Evolutionary conservation across 2,888 invertebrate species (phyloP), one percentile per base, ranked within the genome.

Genomic region (Neria commutata): DNA sequence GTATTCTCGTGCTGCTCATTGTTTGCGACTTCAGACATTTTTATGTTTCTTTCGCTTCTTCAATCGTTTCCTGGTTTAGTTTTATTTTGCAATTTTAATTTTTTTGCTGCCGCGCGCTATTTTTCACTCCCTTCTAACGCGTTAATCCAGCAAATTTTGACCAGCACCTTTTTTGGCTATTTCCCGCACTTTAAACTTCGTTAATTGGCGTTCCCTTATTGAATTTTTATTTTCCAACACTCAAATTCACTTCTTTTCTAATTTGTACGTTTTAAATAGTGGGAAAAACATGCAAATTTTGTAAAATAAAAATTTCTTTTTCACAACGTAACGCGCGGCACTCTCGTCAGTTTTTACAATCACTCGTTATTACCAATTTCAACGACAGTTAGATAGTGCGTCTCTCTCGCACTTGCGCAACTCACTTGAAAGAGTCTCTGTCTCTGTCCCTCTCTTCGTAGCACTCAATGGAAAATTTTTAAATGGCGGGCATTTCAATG

Each of bases 21-120:
- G 59, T 65, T 67, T 48, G 69, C 69, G 61, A 72, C 65, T 65
- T 76, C 74, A 11, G 77, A 76, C 78, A 77, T 77, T 62, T 56
- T 65, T 60, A 56, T 56, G 24, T 49, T 34, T 47, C 54, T 34
- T 54, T 16, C 24, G 34, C 14, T 33, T 47, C 33, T 23, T 17
- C 40, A 29, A 58, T 62, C 50, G 52, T 54, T 54, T 29, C 45
- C 54, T 54, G 17, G 33, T 73, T 54, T 66, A 47, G 54, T 58
- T 45, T 24, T 58, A 55, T 63, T 63, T 53, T 45, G 42, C 54
- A 52, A 56, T 59, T 65, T 63, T 19, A 57, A 58, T 47, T 65
- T 63, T 52, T 4, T n/a, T 14, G 14, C 37, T 14, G 16, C 4
- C 37, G 37, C n/a, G n/a, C 64, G 66, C 64, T 67, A 64, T 63